Evolutionary conservation across 2,113 vertebrate genomes (phyloP), one percentile per base, ranked within the genome.

Genomic region (Tinamus guttatus): DNA sequence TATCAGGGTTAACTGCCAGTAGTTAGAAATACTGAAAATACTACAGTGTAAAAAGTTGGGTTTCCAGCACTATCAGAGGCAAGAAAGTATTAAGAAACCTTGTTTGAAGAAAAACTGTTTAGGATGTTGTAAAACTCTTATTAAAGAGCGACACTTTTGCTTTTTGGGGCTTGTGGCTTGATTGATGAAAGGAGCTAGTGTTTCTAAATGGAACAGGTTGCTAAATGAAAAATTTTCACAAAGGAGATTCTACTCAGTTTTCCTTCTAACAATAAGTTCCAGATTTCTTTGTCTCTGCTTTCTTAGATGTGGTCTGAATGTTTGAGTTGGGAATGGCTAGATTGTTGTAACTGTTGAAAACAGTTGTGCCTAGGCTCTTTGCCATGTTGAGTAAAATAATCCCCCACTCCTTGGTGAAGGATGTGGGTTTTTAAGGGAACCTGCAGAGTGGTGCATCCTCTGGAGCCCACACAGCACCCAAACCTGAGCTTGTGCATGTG

Each of bases 1-100:
- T 81, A 30, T 82, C 81, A 70, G 80, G 56, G 56, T 75, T 75
- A 45, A 56, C 45, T 30, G 82, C 74, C 89, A 93, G 87, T 32
- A 74, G 70, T 32, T 32, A 82, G 76, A 78, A 81, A 70, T 52
- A 43, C 90, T 58, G 56, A 81, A 67, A 81, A 54, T 74, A 43
- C 28, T 21, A 43, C 27, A 90, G 69, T 49, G 56, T 70, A 40
- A 69, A 51, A 79, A 54, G 27, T 5, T 78, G 43, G 54, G 27
- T 90, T 90, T 90, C 45, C 67, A 70, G 70, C 38, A n/a, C 12
- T 21, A 4, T 24, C 6, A 18, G 34, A 71, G 40, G 52, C 45
- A 84, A 30, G 41, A 71, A 73, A n/a, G 54, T 51, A 43, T 25
- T 20, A 51, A 78, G 75, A 60, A 93, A 27, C 22, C 2, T 1